Evolutionary conservation across 92 coral and sea anemone species (phyloP), one percentile per base, ranked within the genome.

Genomic region (Phenganax subtilis): DNA sequence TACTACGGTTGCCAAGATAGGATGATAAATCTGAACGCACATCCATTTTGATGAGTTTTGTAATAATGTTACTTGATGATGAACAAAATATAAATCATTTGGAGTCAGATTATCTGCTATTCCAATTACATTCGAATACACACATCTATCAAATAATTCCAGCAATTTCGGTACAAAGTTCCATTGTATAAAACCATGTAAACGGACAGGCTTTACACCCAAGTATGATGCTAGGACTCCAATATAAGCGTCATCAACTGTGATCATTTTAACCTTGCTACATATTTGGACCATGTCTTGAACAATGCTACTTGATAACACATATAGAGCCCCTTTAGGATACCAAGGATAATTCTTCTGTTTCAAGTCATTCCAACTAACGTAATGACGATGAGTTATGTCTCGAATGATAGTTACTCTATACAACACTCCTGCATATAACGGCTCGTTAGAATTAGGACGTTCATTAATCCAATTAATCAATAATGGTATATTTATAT

Each of bases 391-490:
- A 72, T 90, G 97, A 10, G 31, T 73, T 57, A 66, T 76, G n/a
- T 84, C 88, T 54, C 98, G 72, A 12, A 87, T 88, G 8, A 94
- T 93, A 0, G n/a, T 5, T 10, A 87, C 91, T 2, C 87, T 69
- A 54, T 88, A 90, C 10, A 87, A 30, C 17, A 77, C 88, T 0
- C 98, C 98, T 3, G 92, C 98, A 83, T 94, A 94, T 1, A 92
- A 27, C 14, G 84, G 88, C 29, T 71, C 62, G 20, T 71, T 56
- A 12, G 81, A 47, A 3, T 74, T 12, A 15, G 84, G 83, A 30
- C 56, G 80, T 12, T 55, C 55, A 10, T 58, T 84, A 63, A 94
- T 76, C 98, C 98, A 94, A 0, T 81, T 76, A 51, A 83, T 77
- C 51, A 94, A 67, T 29, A 84, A 80, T 0, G 96, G 97, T 17